A percentile compares a stretch with the other conserved stretches of the same genome.
phyloP scores from a whole-genome alignment of 1,140 invertebrate species.

The Dendroctonus ponderosae region DNA sequence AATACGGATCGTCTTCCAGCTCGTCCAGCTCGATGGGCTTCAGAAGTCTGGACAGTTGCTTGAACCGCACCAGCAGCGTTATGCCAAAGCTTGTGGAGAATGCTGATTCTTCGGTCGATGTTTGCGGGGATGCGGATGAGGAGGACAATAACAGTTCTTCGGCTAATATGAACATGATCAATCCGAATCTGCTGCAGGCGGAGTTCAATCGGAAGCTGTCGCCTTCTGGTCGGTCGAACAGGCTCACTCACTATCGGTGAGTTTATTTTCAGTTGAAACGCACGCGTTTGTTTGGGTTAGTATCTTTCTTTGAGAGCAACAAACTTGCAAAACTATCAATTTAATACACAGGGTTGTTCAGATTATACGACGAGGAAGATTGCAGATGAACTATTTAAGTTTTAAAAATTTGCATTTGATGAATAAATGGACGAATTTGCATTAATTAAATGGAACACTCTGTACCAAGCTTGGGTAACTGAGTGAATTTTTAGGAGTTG shows the following conservation, averaged over 20 bases:
- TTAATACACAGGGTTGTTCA: too few relatives aligned
- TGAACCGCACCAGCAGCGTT: conserved; percentile 43
- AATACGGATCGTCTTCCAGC: conserved; percentile 57
- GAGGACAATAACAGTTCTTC: conserved; percentile 57
- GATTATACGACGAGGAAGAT: too few relatives aligned
- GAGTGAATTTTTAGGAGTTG: too few relatives aligned
- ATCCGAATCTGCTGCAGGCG: conserved; percentile 23
- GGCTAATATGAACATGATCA: conserved; percentile 47
- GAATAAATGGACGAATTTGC: neutral
- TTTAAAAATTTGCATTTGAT: too few relatives aligned
- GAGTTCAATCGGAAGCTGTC: conserved; percentile 46
- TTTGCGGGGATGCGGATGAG: conserved; percentile 58
- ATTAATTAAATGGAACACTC: too few relatives aligned
- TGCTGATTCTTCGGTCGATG: conserved; percentile 58
- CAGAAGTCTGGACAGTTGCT: conserved; percentile 58
- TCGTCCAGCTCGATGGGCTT: conserved; percentile 60
- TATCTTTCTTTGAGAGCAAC: too few relatives aligned
- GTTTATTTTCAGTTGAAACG: neutral
- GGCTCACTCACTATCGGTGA: conserved; percentile 36
- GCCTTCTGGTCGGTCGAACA: conserved; percentile 49
- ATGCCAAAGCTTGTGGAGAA: conserved; percentile 60
- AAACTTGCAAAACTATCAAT: too few relatives aligned
- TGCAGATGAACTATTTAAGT: too few relatives aligned
- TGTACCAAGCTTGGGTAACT: too few relatives aligned
- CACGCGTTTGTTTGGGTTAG: too few relatives aligned